Evolutionary conservation across 2,797 vertebrate species (phyloP).

Genomic region (Crypturellus tataupa): DNA sequence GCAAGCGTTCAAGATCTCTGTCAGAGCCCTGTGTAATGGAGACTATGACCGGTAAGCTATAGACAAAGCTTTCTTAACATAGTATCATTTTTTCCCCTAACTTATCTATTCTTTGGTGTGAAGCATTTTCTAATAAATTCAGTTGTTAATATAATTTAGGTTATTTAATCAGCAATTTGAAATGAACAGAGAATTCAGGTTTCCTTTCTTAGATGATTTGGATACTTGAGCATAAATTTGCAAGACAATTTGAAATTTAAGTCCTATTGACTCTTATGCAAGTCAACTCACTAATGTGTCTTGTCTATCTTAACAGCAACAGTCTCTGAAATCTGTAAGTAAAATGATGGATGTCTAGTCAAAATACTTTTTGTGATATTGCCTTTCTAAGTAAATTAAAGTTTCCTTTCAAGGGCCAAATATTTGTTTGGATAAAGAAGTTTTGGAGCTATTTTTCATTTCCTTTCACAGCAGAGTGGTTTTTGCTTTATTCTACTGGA

Average conservation of each 20-base stretch:
- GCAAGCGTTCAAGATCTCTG: slow-evolving; percentile 94
- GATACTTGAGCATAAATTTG: not conserved
- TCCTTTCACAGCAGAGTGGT: not conserved
- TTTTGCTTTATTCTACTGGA: not conserved
- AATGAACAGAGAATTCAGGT: not conserved
- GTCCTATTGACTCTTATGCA: not conserved
- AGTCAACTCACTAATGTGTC: not conserved
- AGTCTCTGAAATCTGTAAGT: not conserved
- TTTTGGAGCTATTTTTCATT: not conserved
- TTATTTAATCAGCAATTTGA: not conserved
- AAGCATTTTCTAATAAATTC: not conserved
- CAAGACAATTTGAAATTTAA: not conserved
- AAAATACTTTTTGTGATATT: rapidly evolving
- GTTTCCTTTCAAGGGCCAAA: not conserved
- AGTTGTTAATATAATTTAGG: not conserved
- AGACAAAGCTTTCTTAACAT: not conserved
- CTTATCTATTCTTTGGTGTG: not conserved
- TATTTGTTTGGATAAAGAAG: not conserved
- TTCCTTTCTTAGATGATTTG: not conserved
- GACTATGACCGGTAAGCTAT: slow-evolving; percentile 91
- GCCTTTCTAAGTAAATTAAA: not conserved
- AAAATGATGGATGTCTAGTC: not conserved
- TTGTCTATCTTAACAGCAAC: not conserved
- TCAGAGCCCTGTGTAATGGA: slow-evolving; percentile 92
- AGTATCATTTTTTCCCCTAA: not conserved